A percentile compares a stretch with the other conserved stretches of the same genome.
phyloP scores from a whole-genome alignment of 1,140 invertebrate genomes.

The Zaprionus capensis region DNA sequence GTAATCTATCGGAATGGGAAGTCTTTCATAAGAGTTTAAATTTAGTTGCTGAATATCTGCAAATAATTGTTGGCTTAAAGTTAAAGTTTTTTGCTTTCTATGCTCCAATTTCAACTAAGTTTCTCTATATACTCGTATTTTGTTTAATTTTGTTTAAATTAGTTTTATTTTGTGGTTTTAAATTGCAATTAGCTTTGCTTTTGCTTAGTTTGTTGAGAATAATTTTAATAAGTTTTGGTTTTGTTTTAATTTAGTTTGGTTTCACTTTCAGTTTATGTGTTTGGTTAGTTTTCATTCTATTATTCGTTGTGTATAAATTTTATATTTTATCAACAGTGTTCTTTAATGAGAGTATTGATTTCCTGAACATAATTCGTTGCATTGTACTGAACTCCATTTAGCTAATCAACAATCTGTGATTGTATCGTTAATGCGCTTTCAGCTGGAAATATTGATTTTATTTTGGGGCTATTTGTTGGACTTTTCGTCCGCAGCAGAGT shows the following conservation, averaged over 20 bases:
- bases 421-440: not conserved
- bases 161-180: no score
- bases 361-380: not conserved
- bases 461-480: no score
- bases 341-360: not conserved
- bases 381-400: not conserved
- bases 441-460: not conserved
- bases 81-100: no score
- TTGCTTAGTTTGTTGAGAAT: no score
- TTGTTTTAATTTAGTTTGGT: not conserved
- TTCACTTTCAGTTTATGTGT: not conserved
- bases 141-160: no score
- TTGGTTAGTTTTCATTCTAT: not conserved
- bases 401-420: not conserved
- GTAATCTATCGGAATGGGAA: not conserved
- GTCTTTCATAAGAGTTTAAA: not conserved
- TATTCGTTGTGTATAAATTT: not conserved
- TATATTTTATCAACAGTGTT: not conserved
- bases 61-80: no score
- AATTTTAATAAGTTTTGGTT: no score
- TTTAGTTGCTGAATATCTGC: not conserved
- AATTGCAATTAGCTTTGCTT: no score
- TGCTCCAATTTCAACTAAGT: no score
- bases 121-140: no score
- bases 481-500: no score